A percentile compares a stretch with the other conserved stretches of the same genome.
Conservation (phyloP, 2,888 invertebrate genomes). For the Sylvicola cinctus region DNA sequence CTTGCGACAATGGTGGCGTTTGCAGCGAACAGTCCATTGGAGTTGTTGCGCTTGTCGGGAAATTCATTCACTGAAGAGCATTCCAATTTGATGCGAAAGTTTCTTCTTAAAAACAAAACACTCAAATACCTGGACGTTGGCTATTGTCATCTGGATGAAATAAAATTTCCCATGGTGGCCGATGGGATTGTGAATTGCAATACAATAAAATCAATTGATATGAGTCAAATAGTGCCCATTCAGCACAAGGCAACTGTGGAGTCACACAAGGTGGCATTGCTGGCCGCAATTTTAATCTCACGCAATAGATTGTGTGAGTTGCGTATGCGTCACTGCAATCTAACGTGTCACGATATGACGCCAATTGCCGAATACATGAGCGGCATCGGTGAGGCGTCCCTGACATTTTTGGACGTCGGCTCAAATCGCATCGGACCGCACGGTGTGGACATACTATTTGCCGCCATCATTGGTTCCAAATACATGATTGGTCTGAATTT, state of each 20-base stretch:
- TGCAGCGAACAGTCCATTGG: not conserved
- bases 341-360: conserved; percentile 17
- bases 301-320: conserved; percentile 16
- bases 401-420: conserved; percentile 14
- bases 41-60: conserved; percentile 6
- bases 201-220: conserved; percentile 11
- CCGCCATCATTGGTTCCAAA: conserved; percentile 11
- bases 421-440: conserved; percentile 16
- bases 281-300: conserved; percentile 16
- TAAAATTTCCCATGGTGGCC: conserved; percentile 17
- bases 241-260: conserved; percentile 12
- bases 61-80: conserved; percentile 5
- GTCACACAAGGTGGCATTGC: conserved; percentile 13
- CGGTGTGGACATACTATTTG: conserved; percentile 15
- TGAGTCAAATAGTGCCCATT: conserved; percentile 13
- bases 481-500: conserved; percentile 15
- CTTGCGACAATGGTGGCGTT: conserved; percentile 2
- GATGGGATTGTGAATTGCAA: conserved; percentile 19
- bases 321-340: conserved; percentile 16
- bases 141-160: conserved; percentile 13
- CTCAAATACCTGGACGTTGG: conserved; percentile 8
- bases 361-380: conserved; percentile 16
- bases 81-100: conserved; percentile 5
- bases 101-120: conserved; percentile 5
- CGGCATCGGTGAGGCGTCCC: conserved; percentile 5